Percentiles rank a stretch among this genome's conserved stretches.
These are phyloP conservation scores for Melanophora roralis DNA, from an alignment of 2,888 invertebrate species.

Conservation along the genomic window DNA sequence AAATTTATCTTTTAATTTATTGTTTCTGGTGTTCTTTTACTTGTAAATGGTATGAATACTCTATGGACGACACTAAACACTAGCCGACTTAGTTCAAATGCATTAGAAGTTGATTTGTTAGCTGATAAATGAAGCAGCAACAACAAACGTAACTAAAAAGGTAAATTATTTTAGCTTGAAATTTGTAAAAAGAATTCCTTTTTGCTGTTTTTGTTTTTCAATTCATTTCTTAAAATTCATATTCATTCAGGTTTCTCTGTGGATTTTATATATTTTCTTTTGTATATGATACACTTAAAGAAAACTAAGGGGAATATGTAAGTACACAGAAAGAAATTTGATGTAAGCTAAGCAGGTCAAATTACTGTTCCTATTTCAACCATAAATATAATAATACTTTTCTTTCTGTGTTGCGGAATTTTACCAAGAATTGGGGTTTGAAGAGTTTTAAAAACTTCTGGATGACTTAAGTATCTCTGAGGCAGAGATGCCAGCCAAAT, in stretches of 20 bases:
- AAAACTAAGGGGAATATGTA: not conserved
- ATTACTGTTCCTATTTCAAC: too few relatives aligned
- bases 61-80: not conserved
- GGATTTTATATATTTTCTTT: not conserved
- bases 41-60: not conserved
- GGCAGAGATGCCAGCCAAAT: too few relatives aligned
- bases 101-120: constrained; percentile 55
- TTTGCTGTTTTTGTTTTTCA: not conserved
- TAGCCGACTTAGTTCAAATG: constrained; percentile 40
- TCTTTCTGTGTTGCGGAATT: too few relatives aligned
- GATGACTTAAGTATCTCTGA: too few relatives aligned
- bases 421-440: too few relatives aligned
- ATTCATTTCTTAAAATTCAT: not conserved
- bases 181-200: constrained; percentile 28
- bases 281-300: not conserved
- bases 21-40: constrained; percentile 1
- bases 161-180: constrained; percentile 25
- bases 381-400: too few relatives aligned
- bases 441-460: too few relatives aligned
- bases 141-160: not conserved
- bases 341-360: too few relatives aligned
- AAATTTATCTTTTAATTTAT: constrained; percentile 31
- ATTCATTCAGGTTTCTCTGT: constrained; percentile 14
- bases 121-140: constrained; percentile 38
- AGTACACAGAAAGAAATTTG: too few relatives aligned